Evolutionary conservation across 1,140 invertebrate species (phyloP), one percentile per base, ranked within the genome.

Genomic region (Drosophila ogumai): DNA sequence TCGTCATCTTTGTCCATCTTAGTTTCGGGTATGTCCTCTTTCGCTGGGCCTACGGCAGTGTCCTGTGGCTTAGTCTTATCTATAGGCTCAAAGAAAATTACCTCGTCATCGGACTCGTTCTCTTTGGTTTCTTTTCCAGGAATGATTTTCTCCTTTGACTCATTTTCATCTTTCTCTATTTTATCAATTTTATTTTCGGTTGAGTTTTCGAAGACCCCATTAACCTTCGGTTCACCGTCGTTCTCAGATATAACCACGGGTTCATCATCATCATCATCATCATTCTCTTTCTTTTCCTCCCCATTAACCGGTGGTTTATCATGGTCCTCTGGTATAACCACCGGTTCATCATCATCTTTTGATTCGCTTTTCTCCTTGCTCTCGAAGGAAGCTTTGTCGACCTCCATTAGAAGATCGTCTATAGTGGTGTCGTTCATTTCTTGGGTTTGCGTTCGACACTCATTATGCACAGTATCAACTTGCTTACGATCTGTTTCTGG

Each of bases 51-150:
- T 15, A 6, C 36, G 19, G 36, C 6, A 43, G 31, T 31, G 3
- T 59, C 49, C 15, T 2, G 40, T 6, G 41, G n/a, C 10, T 87
- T 69, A 9, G 41, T 13, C 17, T 90, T 85, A 19, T 75, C 68
- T 38, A 82, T 60, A 5, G 72, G 56, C 41, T 81, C 85, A n/a
- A 82, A 86, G 61, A 91, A 91, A 28, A 90, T 87, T 0, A 91
- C 82, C 47, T 91, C 90, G 41, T 90, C 90, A 61, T 91, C 90
- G 1, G 80, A 84, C 13, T 91, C 90, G 4, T 63, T 6, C 2
- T 84, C 81, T 38, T 75, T 82, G 49, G 50, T 17, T 9, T 49
- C 57, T 10, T 32, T 12, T 43, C 52, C 34, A 22, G 31, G 9
- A 31, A 8, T 10, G 1, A n/a, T 12, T 28, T 59, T 43, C 6